Evolutionary conservation across 2,113 vertebrate genomes (phyloP), one percentile per base, ranked within the genome.

Genomic region (zebrafish (Danio rerio)): DNA sequence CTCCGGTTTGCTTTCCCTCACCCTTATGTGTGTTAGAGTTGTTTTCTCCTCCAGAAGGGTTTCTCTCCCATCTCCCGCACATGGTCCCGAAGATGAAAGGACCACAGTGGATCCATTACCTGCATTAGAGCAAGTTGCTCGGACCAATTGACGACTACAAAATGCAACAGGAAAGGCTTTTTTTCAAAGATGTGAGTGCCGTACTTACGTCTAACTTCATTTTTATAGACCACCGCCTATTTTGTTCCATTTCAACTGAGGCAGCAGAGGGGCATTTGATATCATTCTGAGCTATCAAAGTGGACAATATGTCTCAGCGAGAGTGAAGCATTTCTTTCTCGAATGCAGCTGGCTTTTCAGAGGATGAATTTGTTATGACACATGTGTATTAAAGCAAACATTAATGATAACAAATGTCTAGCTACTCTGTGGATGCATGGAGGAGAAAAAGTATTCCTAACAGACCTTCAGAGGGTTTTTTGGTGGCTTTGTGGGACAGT

Each of bases 31-130:
- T 87, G 87, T 91, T 92, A 93, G 87, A 82, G 88, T 88, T 92
- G 86, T 88, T 82, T 80, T 88, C 90, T 84, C 87, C 92, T 92
- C 90, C 84, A 86, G 90, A 90, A 83, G 76, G 89, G 88, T 89
- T 90, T 88, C 88, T 92, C 91, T 94, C 85, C 81, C 92, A 91
- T 92, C 87, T 76, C 93, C 91, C 91, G 93, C 89, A 87, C 94
- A 91, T 87, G 92, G 88, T 91, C 92, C 91, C 81, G 91, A 96
- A 95, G 97, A 98, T 98, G 95, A 98, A 98, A 99, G 96, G 93
- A 89, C 92, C 91, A 95, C 93, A 94, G 93, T 92, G 93, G 93
- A 92, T 96, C 96, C 96, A 98, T 97, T 98, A 98, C 93, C 92
- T 95, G 94, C 94, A 97, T 96, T 96, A 96, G 93, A 92, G 93